Percentiles rank a stretch among this genome's conserved stretches.
Evolutionary conservation across 2,797 vertebrate genomes (phyloP).

Genomic region (Scolopax rusticola): DNA sequence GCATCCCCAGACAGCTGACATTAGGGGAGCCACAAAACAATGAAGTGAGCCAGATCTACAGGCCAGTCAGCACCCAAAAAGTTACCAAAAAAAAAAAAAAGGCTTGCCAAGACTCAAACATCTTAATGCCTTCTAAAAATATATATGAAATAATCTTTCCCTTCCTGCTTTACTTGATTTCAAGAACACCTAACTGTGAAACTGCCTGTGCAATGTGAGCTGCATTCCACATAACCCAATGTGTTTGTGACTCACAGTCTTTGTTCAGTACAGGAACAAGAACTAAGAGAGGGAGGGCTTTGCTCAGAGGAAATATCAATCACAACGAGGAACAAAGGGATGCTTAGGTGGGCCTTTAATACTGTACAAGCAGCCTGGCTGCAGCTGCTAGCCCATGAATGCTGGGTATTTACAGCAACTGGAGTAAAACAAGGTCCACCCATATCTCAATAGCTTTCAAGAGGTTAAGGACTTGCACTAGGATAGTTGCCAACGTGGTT

Average conservation of each 20-base stretch:
- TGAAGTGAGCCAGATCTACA: background rate
- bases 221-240: background rate
- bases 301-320: slow-evolving; percentile 34
- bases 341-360: background rate
- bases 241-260: background rate
- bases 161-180: background rate
- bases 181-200: background rate
- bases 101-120: background rate
- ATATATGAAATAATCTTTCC: background rate
- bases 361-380: background rate
- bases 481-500: background rate
- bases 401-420: background rate
- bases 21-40: background rate
- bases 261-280: background rate
- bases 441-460: background rate
- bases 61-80: background rate
- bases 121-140: background rate
- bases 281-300: background rate
- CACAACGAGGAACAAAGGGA: background rate
- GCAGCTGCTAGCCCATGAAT: background rate
- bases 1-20: background rate
- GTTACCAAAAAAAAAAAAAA: background rate
- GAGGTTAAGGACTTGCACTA: background rate
- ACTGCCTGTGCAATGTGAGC: background rate
- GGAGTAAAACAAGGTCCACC: background rate